Evolutionary conservation across 2,113 vertebrate genomes (phyloP).

Genomic region (Tachysurus vachellii): DNA sequence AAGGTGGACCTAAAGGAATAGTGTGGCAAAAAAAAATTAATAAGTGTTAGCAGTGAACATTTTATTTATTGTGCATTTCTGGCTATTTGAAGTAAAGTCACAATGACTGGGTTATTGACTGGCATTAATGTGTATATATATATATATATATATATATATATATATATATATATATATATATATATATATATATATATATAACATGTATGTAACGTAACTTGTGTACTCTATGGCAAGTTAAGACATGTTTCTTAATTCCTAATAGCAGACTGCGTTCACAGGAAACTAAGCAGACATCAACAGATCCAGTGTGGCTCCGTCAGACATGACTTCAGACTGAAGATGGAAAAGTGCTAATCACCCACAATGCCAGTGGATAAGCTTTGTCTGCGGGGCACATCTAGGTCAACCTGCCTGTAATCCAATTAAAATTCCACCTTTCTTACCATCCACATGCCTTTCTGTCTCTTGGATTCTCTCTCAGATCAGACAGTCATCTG

Average conservation of each 20-base stretch:
- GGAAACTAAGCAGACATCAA: conserved; percentile 15
- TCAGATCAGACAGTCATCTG: conserved; percentile 51
- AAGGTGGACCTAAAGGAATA: neutral
- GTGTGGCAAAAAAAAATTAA: neutral
- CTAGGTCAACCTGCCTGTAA: conserved; percentile 72
- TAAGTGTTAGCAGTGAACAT: too few species aligned
- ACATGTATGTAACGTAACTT: neutral
- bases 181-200: too few species aligned
- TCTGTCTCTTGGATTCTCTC: conserved; percentile 31
- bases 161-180: too few species aligned
- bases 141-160: too few species aligned
- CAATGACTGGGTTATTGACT: neutral
- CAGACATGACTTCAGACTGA: conserved; percentile 25
- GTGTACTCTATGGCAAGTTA: neutral
- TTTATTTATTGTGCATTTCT: conserved; percentile 7
- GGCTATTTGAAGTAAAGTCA: neutral
- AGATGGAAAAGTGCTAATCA: conserved; percentile 23
- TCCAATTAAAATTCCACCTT: conserved; percentile 79
- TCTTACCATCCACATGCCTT: conserved; percentile 69
- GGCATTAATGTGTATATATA: too few species aligned
- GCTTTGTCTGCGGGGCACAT: conserved; percentile 67
- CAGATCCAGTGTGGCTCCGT: conserved; percentile 1
- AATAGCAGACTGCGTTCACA: conserved; percentile 13
- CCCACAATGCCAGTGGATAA: conserved; percentile 57
- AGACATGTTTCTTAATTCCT: neutral